Percentiles rank a stretch among this genome's conserved stretches.
Conservation (phyloP, 2,797 vertebrate genomes). For the Rhabdomys pumilio region DNA sequence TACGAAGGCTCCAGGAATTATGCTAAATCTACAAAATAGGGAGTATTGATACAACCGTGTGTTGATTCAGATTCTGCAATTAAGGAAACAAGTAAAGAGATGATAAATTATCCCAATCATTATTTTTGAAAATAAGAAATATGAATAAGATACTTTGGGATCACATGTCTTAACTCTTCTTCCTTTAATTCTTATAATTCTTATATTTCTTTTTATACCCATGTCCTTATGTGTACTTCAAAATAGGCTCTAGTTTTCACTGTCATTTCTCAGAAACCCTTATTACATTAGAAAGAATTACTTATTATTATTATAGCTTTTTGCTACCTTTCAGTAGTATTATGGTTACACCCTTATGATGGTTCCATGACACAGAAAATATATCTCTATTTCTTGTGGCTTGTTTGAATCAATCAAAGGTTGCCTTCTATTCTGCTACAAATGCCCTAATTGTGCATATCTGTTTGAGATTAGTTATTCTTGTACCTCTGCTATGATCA, state of each 20-base stretch:
- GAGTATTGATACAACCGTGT: slow-evolving; percentile 20
- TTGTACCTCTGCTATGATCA: background rate
- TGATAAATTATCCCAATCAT: slow-evolving; percentile 40
- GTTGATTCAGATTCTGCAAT: slow-evolving; percentile 38
- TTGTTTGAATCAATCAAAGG: background rate
- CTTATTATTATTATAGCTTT: background rate
- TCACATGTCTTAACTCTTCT: background rate
- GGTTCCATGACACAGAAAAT: background rate
- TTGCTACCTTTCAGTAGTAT: background rate
- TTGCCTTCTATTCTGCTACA: background rate
- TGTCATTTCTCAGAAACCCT: background rate
- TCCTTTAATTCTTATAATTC: slow-evolving; percentile 18
- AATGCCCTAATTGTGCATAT: background rate
- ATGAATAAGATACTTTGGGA: background rate
- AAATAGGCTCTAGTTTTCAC: slow-evolving; percentile 12
- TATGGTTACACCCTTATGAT: slow-evolving; percentile 22
- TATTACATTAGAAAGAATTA: slow-evolving; percentile 40
- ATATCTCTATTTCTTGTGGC: background rate
- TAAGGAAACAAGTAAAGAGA: slow-evolving; percentile 21
- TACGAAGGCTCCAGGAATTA: slow-evolving; percentile 60
- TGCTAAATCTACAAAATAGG: slow-evolving; percentile 65
- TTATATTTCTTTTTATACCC: background rate
- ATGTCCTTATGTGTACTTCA: background rate
- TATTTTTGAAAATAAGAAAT: slow-evolving; percentile 37
- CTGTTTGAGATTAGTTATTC: background rate